A percentile compares a stretch with the other conserved stretches of the same genome.
phyloP scores from a whole-genome alignment of 2,888 invertebrate genomes.

The Dolichomitus sp. region DNA sequence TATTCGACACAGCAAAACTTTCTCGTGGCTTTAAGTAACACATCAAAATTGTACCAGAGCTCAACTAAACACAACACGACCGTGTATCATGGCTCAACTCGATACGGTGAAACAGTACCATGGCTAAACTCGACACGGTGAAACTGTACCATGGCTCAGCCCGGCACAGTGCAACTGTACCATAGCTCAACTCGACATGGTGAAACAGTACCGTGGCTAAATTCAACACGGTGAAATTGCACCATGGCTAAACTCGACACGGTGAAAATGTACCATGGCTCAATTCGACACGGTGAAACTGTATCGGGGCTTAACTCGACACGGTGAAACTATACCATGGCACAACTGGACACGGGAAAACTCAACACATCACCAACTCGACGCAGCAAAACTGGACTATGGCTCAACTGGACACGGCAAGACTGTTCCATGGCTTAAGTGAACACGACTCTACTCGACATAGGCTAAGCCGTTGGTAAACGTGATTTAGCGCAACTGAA shows the following conservation, averaged over 20 bases:
- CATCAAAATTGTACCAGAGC: not conserved
- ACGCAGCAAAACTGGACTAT: not conserved
- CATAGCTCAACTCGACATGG: not conserved
- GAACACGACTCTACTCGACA: too few species aligned
- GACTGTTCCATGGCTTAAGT: too few species aligned
- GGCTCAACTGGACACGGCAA: too few species aligned
- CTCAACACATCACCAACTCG: not conserved
- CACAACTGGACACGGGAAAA: not conserved
- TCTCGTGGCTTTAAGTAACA: not conserved
- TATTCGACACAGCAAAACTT: not conserved
- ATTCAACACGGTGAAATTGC: not conserved
- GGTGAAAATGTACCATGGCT: not conserved
- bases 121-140: not conserved
- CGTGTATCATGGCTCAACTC: not conserved
- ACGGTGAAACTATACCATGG: not conserved
- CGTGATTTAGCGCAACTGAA: too few species aligned
- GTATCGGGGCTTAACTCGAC: not conserved
- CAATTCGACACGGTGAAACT: not conserved
- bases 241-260: not conserved
- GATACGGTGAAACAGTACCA: not conserved
- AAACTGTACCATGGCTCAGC: not conserved
- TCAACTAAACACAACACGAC: too few species aligned
- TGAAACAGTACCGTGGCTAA: not conserved
- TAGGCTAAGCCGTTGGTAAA: too few species aligned
- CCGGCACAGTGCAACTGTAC: not conserved